These are phyloP conservation scores for Amblyopsis rosae DNA, from an alignment of 2,113 vertebrate genomes.

Conservation along the genomic window DNA sequence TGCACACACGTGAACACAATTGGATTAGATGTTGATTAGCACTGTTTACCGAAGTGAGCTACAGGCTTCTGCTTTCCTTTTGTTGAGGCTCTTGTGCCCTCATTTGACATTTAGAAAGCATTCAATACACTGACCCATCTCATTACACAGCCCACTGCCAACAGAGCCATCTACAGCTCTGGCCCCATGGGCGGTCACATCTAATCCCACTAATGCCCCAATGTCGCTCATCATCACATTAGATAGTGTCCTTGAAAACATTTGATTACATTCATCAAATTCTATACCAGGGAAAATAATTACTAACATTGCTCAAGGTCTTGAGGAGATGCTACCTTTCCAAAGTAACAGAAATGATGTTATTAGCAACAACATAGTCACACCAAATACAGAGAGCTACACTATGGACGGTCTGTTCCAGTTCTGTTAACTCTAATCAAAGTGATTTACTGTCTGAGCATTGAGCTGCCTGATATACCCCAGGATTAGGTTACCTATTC, in stretches of 20 bases:
- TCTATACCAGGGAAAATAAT: no score
- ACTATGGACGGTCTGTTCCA: conserved; percentile 58
- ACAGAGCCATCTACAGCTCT: background rate
- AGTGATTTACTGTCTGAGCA: conserved; percentile 70
- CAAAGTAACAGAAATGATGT: background rate
- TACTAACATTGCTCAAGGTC: no score
- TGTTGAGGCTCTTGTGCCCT: background rate
- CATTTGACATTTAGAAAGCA: conserved; percentile 16
- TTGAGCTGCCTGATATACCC: conserved; percentile 49
- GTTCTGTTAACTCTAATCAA: conserved; percentile 75
- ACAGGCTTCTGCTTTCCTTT: background rate
- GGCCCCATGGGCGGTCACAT: background rate
- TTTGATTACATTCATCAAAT: no score
- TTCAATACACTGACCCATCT: conserved; percentile 17
- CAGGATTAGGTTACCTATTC: conserved; percentile 48
- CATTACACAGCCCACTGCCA: conserved; percentile 10
- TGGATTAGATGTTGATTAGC: background rate
- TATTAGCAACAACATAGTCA: conserved; percentile 8
- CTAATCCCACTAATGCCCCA: background rate
- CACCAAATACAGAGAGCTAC: conserved; percentile 18
- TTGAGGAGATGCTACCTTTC: background rate
- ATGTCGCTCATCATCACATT: background rate
- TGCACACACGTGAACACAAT: background rate
- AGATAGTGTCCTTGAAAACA: no score
- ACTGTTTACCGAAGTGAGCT: background rate